Evolutionary conservation across 2,888 invertebrate genomes (phyloP).

Genomic region (Plagiodera versicolora): DNA sequence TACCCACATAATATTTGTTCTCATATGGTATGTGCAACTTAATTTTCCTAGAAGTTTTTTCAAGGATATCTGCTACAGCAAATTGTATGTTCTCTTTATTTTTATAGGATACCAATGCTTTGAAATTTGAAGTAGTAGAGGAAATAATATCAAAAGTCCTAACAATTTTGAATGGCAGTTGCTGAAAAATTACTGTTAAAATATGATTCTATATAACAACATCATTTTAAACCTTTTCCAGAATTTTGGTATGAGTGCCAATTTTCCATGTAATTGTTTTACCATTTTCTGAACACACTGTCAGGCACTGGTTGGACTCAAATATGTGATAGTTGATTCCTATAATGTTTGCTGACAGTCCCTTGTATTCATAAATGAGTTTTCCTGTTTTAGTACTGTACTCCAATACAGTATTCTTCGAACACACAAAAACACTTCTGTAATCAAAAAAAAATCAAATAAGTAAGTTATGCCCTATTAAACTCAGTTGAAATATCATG

Average conservation of each 20-base stretch:
- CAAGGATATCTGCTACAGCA: conserved; percentile 32
- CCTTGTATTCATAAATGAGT: conserved; percentile 61
- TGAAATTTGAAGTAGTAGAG: conserved; percentile 28
- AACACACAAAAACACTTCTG: conserved; percentile 65
- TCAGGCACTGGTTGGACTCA: conserved; percentile 54
- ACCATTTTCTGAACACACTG: conserved; percentile 62
- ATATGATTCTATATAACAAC: too few species aligned
- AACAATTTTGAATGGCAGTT: conserved; percentile 31
- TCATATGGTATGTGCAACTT: conserved; percentile 23
- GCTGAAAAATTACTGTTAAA: conserved; percentile 36
- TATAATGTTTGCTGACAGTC: conserved; percentile 57
- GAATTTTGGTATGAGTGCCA: conserved; percentile 56
- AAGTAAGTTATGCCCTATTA: background rate
- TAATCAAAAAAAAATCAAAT: conserved; percentile 27
- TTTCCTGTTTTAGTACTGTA: conserved; percentile 69
- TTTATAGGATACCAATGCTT: conserved; percentile 37
- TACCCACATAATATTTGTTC: conserved; percentile 32
- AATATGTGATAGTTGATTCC: conserved; percentile 56
- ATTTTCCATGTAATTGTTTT: conserved; percentile 62
- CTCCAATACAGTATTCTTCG: conserved; percentile 62
- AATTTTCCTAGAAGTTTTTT: conserved; percentile 22
- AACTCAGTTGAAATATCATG: background rate
- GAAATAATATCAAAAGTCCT: conserved; percentile 36
- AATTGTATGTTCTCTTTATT: conserved; percentile 27
- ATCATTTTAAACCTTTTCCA: conserved; percentile 49